Conservation (phyloP, 2,888 invertebrate species). For the Nymphalis c-album region DNA sequence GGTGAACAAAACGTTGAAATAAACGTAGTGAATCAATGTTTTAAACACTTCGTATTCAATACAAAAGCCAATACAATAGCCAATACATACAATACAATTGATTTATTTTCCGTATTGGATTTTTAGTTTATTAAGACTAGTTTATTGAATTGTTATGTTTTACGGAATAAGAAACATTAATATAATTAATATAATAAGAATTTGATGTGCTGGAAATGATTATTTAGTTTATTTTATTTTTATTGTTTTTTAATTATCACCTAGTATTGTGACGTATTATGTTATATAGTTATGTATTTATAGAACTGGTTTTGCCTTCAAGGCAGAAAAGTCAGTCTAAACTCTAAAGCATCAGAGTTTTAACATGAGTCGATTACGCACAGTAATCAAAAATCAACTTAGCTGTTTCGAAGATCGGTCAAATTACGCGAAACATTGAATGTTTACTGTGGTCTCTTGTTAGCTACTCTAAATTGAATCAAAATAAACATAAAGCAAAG, state of each 20-base stretch:
- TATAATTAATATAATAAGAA: too few relatives aligned
- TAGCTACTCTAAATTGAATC: too few relatives aligned
- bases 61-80: background rate
- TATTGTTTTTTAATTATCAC: background rate
- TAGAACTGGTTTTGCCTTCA: background rate
- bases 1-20: constrained; percentile 1
- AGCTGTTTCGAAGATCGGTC: background rate
- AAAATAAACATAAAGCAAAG: too few relatives aligned
- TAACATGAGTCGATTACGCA: background rate
- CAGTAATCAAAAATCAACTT: background rate
- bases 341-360: background rate
- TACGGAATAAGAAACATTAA: too few relatives aligned
- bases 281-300: background rate
- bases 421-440: background rate
- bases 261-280: background rate
- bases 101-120: background rate
- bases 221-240: too few relatives aligned
- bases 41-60: background rate
- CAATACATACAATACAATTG: background rate
- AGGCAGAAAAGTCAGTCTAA: constrained; percentile 1
- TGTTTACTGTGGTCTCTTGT: background rate
- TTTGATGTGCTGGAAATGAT: too few relatives aligned
- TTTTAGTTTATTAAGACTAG: background rate
- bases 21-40: constrained; percentile 4
- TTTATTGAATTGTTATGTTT: too few relatives aligned